Evolutionary conservation across 2,888 invertebrate species (phyloP), one percentile per base, ranked within the genome.

Genomic region (Drosophila melanocephala): DNA sequence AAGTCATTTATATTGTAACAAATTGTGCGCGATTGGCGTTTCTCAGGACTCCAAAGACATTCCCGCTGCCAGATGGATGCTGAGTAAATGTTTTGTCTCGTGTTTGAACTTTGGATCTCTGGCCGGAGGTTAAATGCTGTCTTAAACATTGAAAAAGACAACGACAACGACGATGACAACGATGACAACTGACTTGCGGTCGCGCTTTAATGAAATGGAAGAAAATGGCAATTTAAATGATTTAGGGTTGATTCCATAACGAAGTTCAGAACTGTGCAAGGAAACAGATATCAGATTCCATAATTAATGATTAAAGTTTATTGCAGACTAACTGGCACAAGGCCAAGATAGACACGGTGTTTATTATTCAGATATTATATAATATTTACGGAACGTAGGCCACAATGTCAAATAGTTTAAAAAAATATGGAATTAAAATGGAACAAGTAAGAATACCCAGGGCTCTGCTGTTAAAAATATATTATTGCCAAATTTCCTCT

Each of bases 1-100:
- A 90, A 87, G 88, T 90, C 85, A 84, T 91, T 91, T 90, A 89
- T 90, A 88, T 87, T 89, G 88, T 89, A 88, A 88, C 91, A 88
- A 91, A 91, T 88, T 91, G 86, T 89, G 74, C 88, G 78, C 87
- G 89, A 88, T 88, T 90, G 91, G 88, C 91, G 75, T 77, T 79
- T 64, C 77, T 59, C 61, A 66, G 62, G 72, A 60, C 60, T 47
- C 50, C 44, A 62, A 75, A 75, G 70, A 80, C 64, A 64, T 73
- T 73, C 65, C 62, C 42, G 59, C 56, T 57, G 72, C 87, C 87
- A 83, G 87, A 66, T 87, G 80, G 72, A 72, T 69, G 71, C 68
- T 72, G 81, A 81, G 77, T 79, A 82, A 90, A 87, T 90, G 85
- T 79, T 90, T 87, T 78, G 84, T 81, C 75, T 84, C 74, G 62